Percentiles rank a stretch among this genome's conserved stretches.
Conservation (phyloP, 2,113 vertebrate species). For the Platysternon megacephalum region DNA sequence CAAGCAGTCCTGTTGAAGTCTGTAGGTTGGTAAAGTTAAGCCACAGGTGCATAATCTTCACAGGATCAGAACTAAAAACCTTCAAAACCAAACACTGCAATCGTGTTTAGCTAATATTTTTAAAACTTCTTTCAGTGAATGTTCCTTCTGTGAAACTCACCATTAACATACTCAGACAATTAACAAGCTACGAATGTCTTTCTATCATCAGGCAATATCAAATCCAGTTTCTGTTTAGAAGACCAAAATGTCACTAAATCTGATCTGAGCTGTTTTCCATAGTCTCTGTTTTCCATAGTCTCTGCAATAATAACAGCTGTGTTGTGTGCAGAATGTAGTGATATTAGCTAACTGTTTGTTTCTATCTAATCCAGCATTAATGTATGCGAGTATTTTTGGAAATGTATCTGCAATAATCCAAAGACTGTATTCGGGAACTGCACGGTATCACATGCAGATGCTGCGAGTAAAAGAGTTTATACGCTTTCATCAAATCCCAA, state of each 20-base stretch:
- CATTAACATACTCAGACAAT: neutral
- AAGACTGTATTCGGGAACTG: slow-evolving; percentile 96
- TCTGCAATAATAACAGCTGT: neutral
- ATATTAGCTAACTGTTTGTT: slow-evolving; percentile 46
- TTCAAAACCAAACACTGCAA: slow-evolving; percentile 9
- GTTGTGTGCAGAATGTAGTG: neutral
- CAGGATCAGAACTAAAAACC: neutral
- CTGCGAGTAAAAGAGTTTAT: slow-evolving; percentile 98
- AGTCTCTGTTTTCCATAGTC: neutral
- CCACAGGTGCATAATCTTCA: neutral
- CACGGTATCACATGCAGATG: slow-evolving; percentile 98
- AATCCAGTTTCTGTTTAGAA: neutral
- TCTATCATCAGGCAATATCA: neutral
- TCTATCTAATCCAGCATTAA: slow-evolving; percentile 88
- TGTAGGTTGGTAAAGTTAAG: neutral
- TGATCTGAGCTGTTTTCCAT: neutral
- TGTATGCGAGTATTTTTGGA: slow-evolving; percentile 99
- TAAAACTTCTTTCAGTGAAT: neutral
- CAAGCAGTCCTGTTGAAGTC: neutral
- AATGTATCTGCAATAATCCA: slow-evolving; percentile 99
- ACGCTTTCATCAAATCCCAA: slow-evolving; percentile 98
- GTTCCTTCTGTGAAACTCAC: neutral
- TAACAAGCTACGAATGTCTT: neutral
- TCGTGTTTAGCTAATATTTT: neutral
- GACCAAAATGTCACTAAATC: neutral